These are phyloP conservation scores for Drosophila nigrodunni DNA, from an alignment of 1,140 invertebrate genomes.

Conservation along the genomic window DNA sequence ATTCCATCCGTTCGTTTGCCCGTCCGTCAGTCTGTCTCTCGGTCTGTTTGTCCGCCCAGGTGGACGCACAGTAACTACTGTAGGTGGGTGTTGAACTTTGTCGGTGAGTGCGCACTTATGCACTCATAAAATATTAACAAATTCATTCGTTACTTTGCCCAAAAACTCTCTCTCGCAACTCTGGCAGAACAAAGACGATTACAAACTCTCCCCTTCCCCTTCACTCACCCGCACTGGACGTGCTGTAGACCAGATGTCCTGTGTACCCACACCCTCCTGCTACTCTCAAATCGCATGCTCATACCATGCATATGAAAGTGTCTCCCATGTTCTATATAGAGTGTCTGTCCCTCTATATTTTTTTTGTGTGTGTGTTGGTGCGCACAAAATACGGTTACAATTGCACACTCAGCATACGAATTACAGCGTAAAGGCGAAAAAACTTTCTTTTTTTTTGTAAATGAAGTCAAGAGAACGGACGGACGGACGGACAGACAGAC, in stretches of 20 bases:
- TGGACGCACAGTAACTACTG: slow-evolving; percentile 7
- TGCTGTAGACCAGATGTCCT: slow-evolving; percentile 54
- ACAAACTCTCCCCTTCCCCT: slow-evolving; percentile 35
- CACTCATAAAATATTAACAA: slow-evolving; percentile 83
- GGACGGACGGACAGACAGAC: neutral
- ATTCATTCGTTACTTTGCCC: slow-evolving; percentile 82
- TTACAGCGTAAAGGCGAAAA: slow-evolving; percentile 81
- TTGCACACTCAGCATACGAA: slow-evolving; percentile 82
- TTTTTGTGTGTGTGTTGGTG: slow-evolving; percentile 32
- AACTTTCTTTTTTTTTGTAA: slow-evolving; percentile 46
- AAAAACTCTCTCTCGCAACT: slow-evolving; percentile 70
- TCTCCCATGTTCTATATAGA: slow-evolving; percentile 53
- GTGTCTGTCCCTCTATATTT: slow-evolving; percentile 16
- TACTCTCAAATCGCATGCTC: slow-evolving; percentile 2
- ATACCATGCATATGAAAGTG: slow-evolving; percentile 74
- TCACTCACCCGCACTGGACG: neutral
- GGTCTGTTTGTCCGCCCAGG: slow-evolving; percentile 18
- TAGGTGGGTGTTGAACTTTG: slow-evolving; percentile 30
- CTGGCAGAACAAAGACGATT: slow-evolving; percentile 76
- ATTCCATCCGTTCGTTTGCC: neutral
- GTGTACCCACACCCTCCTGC: slow-evolving; percentile 1
- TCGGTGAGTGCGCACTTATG: slow-evolving; percentile 79
- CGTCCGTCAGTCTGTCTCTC: neutral
- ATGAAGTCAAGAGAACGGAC: slow-evolving; percentile 58
- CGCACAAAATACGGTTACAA: slow-evolving; percentile 77